These are phyloP conservation scores for Bubo bubo DNA, from an alignment of 2,113 vertebrate species.

Conservation along the genomic window DNA sequence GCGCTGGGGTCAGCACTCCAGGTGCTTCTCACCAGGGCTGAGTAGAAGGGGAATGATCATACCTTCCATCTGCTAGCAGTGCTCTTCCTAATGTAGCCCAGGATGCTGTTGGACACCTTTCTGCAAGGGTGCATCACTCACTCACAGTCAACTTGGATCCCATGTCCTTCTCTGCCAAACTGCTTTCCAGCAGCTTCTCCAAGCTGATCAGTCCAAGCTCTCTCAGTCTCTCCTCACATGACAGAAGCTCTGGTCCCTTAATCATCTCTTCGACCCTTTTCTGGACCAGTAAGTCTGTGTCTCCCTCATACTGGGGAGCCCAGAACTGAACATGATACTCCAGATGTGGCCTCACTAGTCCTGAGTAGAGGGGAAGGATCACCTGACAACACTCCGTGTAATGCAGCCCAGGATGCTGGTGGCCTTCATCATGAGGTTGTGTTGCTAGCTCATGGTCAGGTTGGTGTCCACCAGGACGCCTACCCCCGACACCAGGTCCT, in stretches of 20 bases:
- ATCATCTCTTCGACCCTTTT: background rate
- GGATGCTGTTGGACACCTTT: background rate
- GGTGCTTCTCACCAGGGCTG: background rate
- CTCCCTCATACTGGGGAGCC: background rate
- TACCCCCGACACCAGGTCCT: background rate
- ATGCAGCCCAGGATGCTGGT: background rate
- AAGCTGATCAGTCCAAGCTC: background rate
- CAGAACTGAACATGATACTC: background rate
- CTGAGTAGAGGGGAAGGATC: background rate
- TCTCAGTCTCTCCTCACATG: background rate
- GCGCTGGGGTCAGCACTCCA: background rate
- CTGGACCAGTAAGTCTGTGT: background rate
- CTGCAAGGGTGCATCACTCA: background rate
- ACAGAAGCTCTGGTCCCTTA: background rate
- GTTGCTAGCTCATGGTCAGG: background rate
- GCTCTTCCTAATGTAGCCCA: background rate
- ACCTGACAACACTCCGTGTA: background rate
- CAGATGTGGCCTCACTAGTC: background rate
- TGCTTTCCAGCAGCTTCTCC: background rate
- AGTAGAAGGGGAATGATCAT: background rate
- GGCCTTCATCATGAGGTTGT: background rate
- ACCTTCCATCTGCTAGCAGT: background rate
- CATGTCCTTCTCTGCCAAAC: background rate
- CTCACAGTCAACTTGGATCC: background rate
- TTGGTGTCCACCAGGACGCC: background rate